A percentile compares a stretch with the other conserved stretches of the same genome.
Evolutionary conservation across 2,113 vertebrate genomes (phyloP).

Genomic region (Channa maculata): DNA sequence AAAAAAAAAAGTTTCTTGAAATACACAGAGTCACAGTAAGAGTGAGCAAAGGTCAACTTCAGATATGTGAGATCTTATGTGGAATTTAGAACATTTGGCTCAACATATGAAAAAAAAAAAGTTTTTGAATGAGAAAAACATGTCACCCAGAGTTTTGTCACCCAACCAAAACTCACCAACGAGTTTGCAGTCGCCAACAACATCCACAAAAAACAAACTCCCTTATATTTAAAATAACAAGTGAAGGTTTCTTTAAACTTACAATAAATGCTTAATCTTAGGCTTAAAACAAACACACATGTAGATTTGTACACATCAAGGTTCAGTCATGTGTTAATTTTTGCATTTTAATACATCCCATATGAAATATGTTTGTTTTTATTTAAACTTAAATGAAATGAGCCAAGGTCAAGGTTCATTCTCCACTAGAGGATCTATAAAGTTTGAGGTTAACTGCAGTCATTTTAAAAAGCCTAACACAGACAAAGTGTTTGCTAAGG

Average conservation of each 20-base stretch:
- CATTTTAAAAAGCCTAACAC: conserved; percentile 3
- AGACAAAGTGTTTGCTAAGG: conserved; percentile 31
- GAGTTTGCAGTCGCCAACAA: conserved; percentile 28
- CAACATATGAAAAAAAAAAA: no score
- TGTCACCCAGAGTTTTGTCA: not conserved
- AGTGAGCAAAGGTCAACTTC: no score
- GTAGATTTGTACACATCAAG: not conserved
- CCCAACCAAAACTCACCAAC: not conserved
- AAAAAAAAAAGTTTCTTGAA: no score
- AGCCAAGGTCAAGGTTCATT: conserved; percentile 1
- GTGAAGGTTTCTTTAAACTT: conserved; percentile 8
- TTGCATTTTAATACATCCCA: conserved; percentile 2
- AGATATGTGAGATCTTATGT: no score
- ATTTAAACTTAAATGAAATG: conserved; percentile 3
- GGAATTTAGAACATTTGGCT: no score
- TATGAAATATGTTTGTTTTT: conserved; percentile 14
- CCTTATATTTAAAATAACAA: conserved; percentile 5
- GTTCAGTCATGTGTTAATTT: not conserved
- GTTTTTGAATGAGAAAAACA: no score
- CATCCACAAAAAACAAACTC: conserved; percentile 8
- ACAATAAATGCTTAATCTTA: conserved; percentile 9
- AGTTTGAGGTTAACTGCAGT: conserved; percentile 9
- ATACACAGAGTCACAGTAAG: no score
- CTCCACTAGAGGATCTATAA: not conserved
- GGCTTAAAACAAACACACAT: not conserved